Evolutionary conservation across 2,888 invertebrate species (phyloP).

Genomic region (Xestobium rufovillosum): DNA sequence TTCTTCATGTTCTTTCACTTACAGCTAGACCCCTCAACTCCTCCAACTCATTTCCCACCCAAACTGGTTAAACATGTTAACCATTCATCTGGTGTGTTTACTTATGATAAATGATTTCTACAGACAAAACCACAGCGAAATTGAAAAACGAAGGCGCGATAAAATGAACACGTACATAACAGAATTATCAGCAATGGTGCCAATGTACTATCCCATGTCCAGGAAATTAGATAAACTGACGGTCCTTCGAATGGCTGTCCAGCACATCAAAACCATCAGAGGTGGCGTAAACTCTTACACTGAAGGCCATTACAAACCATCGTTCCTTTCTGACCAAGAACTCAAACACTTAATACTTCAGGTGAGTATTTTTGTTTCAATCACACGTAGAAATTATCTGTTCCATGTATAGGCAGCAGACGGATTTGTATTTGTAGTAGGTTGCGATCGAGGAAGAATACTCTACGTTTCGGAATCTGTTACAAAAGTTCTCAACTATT

Average conservation of each 20-base stretch:
- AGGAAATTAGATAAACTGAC: constrained; percentile 91
- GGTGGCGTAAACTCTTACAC: constrained; percentile 68
- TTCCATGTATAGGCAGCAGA: constrained; percentile 88
- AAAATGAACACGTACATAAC: constrained; percentile 96
- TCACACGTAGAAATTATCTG: no score
- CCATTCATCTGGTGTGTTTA: no score
- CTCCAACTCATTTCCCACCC: no score
- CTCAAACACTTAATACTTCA: constrained; percentile 76
- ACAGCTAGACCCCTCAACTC: no score
- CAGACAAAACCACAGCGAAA: constrained; percentile 94
- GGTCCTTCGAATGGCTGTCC: constrained; percentile 84
- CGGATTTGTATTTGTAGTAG: constrained; percentile 86
- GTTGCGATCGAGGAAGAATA: constrained; percentile 85
- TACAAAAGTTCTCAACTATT: constrained; percentile 69
- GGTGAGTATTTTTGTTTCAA: constrained; percentile 48
- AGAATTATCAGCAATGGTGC: constrained; percentile 82
- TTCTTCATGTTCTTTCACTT: no score
- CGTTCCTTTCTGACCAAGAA: constrained; percentile 80
- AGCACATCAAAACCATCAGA: constrained; percentile 74
- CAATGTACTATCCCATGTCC: constrained; percentile 91
- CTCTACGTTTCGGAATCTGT: constrained; percentile 88
- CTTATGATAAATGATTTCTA: no score
- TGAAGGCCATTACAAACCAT: constrained; percentile 68
- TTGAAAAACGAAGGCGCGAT: constrained; percentile 87
- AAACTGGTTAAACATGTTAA: no score